Percentiles rank a stretch among this genome's conserved stretches.
phyloP scores from a whole-genome alignment of 2,113 vertebrate genomes.

The Leucopternis melanops region DNA sequence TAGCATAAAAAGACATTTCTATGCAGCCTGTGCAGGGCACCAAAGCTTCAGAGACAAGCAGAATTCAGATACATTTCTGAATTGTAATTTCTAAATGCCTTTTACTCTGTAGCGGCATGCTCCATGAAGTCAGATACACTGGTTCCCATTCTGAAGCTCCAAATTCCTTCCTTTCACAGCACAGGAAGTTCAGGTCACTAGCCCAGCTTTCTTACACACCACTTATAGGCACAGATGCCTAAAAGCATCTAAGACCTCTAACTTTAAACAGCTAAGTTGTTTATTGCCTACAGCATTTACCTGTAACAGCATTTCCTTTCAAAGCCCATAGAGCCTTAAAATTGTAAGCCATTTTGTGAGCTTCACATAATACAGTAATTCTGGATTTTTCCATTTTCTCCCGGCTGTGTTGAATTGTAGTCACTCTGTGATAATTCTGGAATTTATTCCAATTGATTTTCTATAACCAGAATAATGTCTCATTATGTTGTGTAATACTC shows the following conservation, averaged over 20 bases:
- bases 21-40: background rate
- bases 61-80: background rate
- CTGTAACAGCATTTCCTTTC: background rate
- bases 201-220: background rate
- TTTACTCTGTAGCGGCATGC: background rate
- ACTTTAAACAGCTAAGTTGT: background rate
- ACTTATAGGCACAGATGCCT: background rate
- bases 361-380: background rate
- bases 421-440: background rate
- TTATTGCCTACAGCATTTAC: background rate
- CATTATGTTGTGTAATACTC: background rate
- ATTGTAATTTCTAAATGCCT: background rate
- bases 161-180: background rate
- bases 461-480: background rate
- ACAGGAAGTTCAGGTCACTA: background rate
- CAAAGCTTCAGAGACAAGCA: background rate
- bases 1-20: background rate
- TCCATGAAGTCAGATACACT: background rate
- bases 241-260: background rate
- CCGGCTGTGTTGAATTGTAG: background rate
- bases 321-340: background rate
- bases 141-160: background rate
- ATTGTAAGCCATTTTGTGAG: background rate
- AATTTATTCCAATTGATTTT: conserved; percentile 10
- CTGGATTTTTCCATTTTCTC: too few relatives aligned